A percentile compares a stretch with the other conserved stretches of the same genome.
Evolutionary conservation across 2,113 vertebrate species (phyloP).

Genomic region (Ptyas mucosa): DNA sequence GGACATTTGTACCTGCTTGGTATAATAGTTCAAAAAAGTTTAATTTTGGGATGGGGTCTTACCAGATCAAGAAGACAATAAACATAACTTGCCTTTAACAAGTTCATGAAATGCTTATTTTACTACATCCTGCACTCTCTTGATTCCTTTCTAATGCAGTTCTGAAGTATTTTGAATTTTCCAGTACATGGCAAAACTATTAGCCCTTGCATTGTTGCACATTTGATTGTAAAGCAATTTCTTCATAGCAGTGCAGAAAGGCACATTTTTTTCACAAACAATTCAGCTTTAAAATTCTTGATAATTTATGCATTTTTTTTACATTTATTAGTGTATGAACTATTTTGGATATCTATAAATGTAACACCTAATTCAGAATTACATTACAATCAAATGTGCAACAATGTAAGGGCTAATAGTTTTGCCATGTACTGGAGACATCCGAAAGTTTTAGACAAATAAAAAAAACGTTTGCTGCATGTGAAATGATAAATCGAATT

Average conservation of each 20-base stretch:
- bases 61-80: neutral
- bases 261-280: conserved; percentile 36
- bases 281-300: conserved; percentile 61
- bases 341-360: conserved; percentile 65
- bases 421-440: conserved; percentile 52
- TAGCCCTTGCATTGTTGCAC: conserved; percentile 57
- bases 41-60: neutral
- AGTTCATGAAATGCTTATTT: neutral
- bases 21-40: neutral
- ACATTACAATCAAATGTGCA: conserved; percentile 67
- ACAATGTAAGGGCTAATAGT: conserved; percentile 55
- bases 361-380: conserved; percentile 65
- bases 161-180: neutral
- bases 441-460: conserved; percentile 57
- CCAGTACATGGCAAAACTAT: conserved; percentile 51
- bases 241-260: conserved; percentile 36
- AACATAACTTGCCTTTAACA: neutral
- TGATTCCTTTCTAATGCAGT: neutral
- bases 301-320: conserved; percentile 58
- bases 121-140: neutral
- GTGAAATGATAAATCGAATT: conserved; percentile 57
- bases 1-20: neutral
- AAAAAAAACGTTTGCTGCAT: conserved; percentile 50
- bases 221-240: conserved; percentile 64
- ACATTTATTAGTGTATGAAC: conserved; percentile 52